Conservation (phyloP, 2,797 vertebrate species). For the Lacerta agilis region DNA sequence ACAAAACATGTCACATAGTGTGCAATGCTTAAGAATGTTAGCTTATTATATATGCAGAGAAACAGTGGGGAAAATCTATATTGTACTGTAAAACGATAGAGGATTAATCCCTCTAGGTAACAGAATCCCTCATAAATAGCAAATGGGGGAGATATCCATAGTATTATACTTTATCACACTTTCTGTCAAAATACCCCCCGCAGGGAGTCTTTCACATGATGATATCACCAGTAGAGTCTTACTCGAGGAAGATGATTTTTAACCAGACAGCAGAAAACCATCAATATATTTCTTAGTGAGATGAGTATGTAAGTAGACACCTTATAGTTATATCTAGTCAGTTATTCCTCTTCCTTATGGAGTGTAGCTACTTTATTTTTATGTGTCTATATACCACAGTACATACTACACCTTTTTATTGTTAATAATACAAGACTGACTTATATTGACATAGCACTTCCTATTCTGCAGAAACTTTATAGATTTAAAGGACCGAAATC, state of each 20-base stretch:
- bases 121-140: conserved; percentile 55
- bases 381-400: not conserved
- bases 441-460: not conserved
- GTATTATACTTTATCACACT: conserved; percentile 58
- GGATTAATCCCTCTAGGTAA: conserved; percentile 62
- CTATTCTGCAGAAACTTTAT: not conserved
- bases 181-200: conserved; percentile 73
- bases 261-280: conserved; percentile 46
- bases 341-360: not conserved
- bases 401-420: conserved; percentile 20
- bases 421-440: conserved; percentile 9
- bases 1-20: conserved; percentile 5
- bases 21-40: conserved; percentile 13
- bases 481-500: not conserved
- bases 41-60: conserved; percentile 50
- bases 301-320: not conserved
- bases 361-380: conserved; percentile 1
- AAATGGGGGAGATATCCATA: conserved; percentile 39
- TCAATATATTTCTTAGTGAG: conserved; percentile 32
- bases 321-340: not conserved
- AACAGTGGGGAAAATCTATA: conserved; percentile 46
- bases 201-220: conserved; percentile 56
- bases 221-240: conserved; percentile 44
- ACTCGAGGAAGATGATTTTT: conserved; percentile 38
- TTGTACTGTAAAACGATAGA: conserved; percentile 33